Evolutionary conservation across 2,797 vertebrate genomes (phyloP), one percentile per base, ranked within the genome.

Genomic region (Artibeus jamaicensis): DNA sequence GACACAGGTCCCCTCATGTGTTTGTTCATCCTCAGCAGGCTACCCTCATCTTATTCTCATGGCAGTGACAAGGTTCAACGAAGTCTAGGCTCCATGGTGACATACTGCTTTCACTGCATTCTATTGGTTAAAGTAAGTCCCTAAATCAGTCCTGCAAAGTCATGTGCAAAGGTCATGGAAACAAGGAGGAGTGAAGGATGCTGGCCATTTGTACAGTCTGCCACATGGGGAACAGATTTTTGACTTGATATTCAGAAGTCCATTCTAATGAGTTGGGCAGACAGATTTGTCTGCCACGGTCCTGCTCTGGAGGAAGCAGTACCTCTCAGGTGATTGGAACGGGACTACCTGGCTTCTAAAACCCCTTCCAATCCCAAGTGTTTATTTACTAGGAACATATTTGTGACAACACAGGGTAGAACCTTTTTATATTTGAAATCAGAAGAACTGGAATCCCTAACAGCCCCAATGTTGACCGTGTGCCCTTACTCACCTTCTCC

Each of bases 341-440:
- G 73, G 71, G 57, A 55, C 16, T 2, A 9, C 21, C 1, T 26
- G 55, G 9, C 46, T 29, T 88, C 53, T 22, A 11, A 84, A 84
- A 81, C 11, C 11, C 22, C 74, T 57, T 79, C 37, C 15, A 18
- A 5, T 76, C 21, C 29, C 11, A 46, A 76, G 37, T 73, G 65
- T 67, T 82, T 79, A 77, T 93, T 95, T 89, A 42, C 67, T 89
- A 65, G 90, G 29, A 81, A 78, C n/a, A 85, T 57, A 68, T 29
- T 76, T 59, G 76, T 46, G 77, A 65, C 55, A 74, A 78, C 34
- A 18, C 26, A 19, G 53, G 89, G 32, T 12, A 29, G 34, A 86
- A 91, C 50, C 76, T 82, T 92, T 93, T 95, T 42, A 62, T 76
- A 73, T 78, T 65, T 57, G 9, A 48, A 71, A 78, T 85, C 3